Base-by-base conservation (phyloP, 2,888 invertebrate species). In the Mycalesis mineus region DNA sequence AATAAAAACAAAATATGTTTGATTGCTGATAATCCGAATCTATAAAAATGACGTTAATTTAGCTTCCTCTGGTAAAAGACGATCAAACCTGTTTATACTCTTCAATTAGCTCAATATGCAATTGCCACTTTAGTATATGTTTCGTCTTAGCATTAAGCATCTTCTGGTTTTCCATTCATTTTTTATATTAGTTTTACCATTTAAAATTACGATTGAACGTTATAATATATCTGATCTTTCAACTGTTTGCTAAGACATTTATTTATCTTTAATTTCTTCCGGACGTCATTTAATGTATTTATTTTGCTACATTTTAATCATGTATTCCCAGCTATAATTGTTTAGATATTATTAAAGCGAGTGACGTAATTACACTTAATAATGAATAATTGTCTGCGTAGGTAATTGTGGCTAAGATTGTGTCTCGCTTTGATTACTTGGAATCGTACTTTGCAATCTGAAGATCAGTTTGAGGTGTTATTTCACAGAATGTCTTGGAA, bases 351-450 rank as follows among this genome's bases (percentile, higher is more conserved):
- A 41, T 44, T 40, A 45, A 22, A 53, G 40, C 56, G 45, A 51
- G 54, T 50, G 29, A 15, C 50, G 54, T 64, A 61, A 66, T 65
- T 62, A 57, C 42, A 63, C 57, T 61, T 65, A 62, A 64, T 67
- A 60, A 60, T 56, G 53, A 56, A 65, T 64, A 67, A 66, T 63
- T 60, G 36, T 14, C 41, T 15, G 58, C 50, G 55, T 15, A 58
- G 50, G 55, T 67, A 67, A 67, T 63, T 67, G 60, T 60, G 57
- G 57, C 51, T 44, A 40, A 60, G 65, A 64, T 61, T 58, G 59
- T 59, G 58, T 55, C 62, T 60, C 45, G 61, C 61, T 65, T 65
- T 65, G 65, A 67, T 67, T 63, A 58, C 64, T 61, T 48, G 36
- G 52, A 63, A 62, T 63, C 64, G 42, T 55, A 53, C 45, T 55